A percentile compares a stretch with the other conserved stretches of the same genome.
These are phyloP conservation scores for Trichomycterus rosablanca DNA, from an alignment of 2,113 vertebrate genomes.

Conservation along the genomic window DNA sequence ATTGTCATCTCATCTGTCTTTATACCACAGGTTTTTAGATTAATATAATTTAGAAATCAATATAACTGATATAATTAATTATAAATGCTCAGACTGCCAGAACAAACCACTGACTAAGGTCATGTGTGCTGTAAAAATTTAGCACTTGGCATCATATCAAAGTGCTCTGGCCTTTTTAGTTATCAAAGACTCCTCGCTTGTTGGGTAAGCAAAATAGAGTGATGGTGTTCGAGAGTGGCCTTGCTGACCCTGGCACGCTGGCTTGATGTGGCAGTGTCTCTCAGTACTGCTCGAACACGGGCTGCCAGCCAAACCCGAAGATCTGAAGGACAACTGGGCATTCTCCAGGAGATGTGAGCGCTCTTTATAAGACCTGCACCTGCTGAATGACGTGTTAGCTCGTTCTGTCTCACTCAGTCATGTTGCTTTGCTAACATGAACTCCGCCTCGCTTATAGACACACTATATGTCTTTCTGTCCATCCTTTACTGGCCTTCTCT, in stretches of 20 bases:
- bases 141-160: conserved; percentile 30
- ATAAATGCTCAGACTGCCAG: background rate
- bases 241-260: conserved; percentile 28
- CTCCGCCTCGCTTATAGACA: conserved; percentile 4
- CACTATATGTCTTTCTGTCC: background rate
- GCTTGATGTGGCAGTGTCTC: conserved; percentile 21
- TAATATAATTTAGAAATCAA: background rate
- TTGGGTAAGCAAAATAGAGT: conserved; percentile 22
- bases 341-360: conserved; percentile 52
- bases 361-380: conserved; percentile 52
- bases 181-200: conserved; percentile 20
- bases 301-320: conserved; percentile 36
- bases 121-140: conserved; percentile 11
- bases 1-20: no score
- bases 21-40: no score
- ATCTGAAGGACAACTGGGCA: conserved; percentile 47
- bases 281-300: conserved; percentile 32
- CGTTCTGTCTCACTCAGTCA: conserved; percentile 11
- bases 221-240: conserved; percentile 25
- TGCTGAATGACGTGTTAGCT: conserved; percentile 35
- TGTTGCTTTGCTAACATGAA: background rate
- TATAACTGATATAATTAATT: background rate
- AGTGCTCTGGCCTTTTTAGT: conserved; percentile 31
- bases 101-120: background rate
- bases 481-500: no score